Base-by-base conservation (phyloP, 2,888 invertebrate genomes). In the Chironomus riparius region DNA sequence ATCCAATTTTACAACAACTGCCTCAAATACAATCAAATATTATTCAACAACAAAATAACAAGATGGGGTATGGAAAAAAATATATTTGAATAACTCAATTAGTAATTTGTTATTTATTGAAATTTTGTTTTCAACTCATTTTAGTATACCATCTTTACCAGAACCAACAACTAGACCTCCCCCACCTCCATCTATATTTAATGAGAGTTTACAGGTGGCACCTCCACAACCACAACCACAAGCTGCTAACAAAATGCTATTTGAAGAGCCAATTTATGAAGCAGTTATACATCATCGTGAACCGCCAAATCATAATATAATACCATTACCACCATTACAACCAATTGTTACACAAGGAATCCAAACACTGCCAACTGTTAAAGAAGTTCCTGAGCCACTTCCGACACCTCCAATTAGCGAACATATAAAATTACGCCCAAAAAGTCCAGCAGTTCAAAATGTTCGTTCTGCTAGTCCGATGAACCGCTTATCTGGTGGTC, bases 201-300 rank as follows among this genome's bases (percentile, higher is more conserved):
- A 74, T 48, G 74, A 48, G 4, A 50, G 24, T n/a, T 12, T 5
- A 18, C 50, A 61, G 4, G n/a, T 15, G 13, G 18, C 65, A 24
- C 78, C 79, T 38, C 76, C 79, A 71, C 79, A 81, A 4, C 78
- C 79, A 68, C 77, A 77, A 65, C 81, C 79, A 78, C 72, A 48
- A 77, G 77, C 73, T n/a, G 62, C 76, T 22, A 82, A 82, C 72
- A 65, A 65, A 21, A 24, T 65, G 7, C 21, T 65, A 24, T 65
- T 7, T 24, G 87, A 88, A 77, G 91, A 92, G 83, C 94, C 94
- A 0, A 95, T 95, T 78, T 95, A 95, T 82, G 94, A 95, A 81
- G 90, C 93, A 0, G 92, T 94, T 5, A 86, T 92, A 78, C 92
- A 92, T 1, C 85, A 92, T 5, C 90, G 88, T 65, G 89, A 88